These are phyloP conservation scores for Trichomalopsis sarcophagae DNA, from an alignment of 1,140 invertebrate genomes.

Conservation along the genomic window DNA sequence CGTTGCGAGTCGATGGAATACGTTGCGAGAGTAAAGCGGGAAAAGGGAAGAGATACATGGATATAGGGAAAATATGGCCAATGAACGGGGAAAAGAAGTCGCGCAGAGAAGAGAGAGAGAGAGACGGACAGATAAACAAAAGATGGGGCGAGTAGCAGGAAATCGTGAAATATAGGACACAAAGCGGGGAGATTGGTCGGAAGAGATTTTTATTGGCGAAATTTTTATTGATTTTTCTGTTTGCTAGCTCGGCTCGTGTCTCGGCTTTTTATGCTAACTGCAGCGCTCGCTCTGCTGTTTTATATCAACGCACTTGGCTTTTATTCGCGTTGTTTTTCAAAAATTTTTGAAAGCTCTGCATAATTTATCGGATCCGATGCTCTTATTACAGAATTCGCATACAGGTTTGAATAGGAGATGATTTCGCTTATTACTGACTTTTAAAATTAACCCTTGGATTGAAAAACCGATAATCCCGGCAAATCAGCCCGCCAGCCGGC, in stretches of 20 bases:
- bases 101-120: background rate
- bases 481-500: too few relatives aligned
- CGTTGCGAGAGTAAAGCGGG: background rate
- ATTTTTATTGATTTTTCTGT: conserved; percentile 7
- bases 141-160: background rate
- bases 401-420: too few relatives aligned
- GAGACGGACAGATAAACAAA: conserved; percentile 3
- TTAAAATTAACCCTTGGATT: too few relatives aligned
- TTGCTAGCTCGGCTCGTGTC: background rate
- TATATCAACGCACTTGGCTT: background rate
- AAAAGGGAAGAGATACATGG: background rate
- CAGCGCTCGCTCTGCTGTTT: background rate
- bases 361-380: too few relatives aligned
- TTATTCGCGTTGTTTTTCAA: background rate
- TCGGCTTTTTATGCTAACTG: background rate
- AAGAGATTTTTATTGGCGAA: conserved; percentile 12
- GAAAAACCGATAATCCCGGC: too few relatives aligned
- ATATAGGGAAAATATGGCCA: conserved; percentile 15
- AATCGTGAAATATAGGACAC: conserved; percentile 8
- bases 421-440: too few relatives aligned
- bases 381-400: too few relatives aligned
- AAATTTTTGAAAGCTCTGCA: too few relatives aligned
- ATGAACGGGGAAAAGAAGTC: conserved; percentile 1
- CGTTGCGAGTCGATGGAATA: conserved; percentile 18
- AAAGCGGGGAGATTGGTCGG: background rate